Evolutionary conservation across 1,140 invertebrate genomes (phyloP).

Genomic region (Cydia splendana): DNA sequence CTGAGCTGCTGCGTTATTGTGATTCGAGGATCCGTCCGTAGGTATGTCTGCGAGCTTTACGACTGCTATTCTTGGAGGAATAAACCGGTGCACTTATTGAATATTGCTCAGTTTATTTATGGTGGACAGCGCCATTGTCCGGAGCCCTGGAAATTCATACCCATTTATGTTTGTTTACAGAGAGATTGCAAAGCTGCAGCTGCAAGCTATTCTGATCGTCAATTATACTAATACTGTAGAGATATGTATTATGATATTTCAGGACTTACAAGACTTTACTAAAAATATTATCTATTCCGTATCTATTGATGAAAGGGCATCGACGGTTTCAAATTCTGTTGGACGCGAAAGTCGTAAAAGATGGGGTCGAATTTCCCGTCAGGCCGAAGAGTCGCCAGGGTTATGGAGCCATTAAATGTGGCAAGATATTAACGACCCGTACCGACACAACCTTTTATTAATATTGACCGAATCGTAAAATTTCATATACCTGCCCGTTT

Average conservation of each 20-base stretch:
- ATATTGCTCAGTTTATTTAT: slow-evolving; percentile 75
- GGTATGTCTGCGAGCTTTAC: slow-evolving; percentile 76
- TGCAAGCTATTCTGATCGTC: not conserved
- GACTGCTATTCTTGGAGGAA: slow-evolving; percentile 77
- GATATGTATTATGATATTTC: not conserved
- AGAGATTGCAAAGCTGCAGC: slow-evolving; percentile 38
- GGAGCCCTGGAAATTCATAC: slow-evolving; percentile 44
- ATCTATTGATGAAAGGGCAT: not conserved
- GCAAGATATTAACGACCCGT: slow-evolving; percentile 49
- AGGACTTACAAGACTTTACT: not conserved
- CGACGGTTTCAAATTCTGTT: slow-evolving; percentile 32
- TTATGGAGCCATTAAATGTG: slow-evolving; percentile 57
- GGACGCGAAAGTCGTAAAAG: slow-evolving; percentile 41
- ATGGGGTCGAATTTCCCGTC: slow-evolving; percentile 58
- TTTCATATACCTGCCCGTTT: not conserved
- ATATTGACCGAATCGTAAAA: slow-evolving; percentile 24
- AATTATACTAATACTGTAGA: not conserved
- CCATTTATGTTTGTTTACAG: slow-evolving; percentile 45
- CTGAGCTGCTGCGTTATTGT: slow-evolving; percentile 77
- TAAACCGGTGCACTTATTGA: slow-evolving; percentile 75
- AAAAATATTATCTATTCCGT: not conserved
- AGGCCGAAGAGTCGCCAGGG: slow-evolving; percentile 45
- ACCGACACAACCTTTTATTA: slow-evolving; percentile 29
- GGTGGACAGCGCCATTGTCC: slow-evolving; percentile 70
- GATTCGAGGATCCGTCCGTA: slow-evolving; percentile 79